phyloP scores from a whole-genome alignment of 92 coral and sea anemone species.

The Zoanthus solanderi region DNA sequence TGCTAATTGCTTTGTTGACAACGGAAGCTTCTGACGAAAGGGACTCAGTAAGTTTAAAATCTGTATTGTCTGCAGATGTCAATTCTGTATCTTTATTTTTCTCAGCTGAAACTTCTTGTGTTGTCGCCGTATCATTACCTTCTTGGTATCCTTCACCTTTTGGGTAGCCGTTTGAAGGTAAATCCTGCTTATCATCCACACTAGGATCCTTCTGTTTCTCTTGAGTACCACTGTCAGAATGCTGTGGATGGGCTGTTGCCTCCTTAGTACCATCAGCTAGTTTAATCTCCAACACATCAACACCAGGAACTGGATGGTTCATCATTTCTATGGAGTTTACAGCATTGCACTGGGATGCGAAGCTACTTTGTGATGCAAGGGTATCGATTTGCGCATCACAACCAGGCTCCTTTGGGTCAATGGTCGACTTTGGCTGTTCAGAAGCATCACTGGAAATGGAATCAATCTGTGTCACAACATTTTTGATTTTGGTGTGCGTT shows the following conservation, averaged over 20 bases:
- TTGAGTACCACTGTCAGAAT: slow-evolving; percentile 33
- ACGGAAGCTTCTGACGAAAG: not conserved
- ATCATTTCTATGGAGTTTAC: slow-evolving; percentile 65
- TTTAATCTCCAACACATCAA: slow-evolving; percentile 89
- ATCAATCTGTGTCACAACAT: not conserved
- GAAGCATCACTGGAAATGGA: slow-evolving; percentile 10
- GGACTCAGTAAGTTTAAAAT: not conserved
- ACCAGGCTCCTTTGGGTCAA: slow-evolving; percentile 29
- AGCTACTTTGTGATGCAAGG: slow-evolving; percentile 27
- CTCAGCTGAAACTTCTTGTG: not conserved
- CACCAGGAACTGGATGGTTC: slow-evolving; percentile 69
- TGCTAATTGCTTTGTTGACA: not conserved
- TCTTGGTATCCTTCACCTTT: not conserved
- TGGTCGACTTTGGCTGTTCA: not conserved
- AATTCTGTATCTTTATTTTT: not conserved
- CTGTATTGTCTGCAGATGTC: not conserved
- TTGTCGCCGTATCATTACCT: slow-evolving; percentile 3
- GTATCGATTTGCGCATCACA: slow-evolving; percentile 17
- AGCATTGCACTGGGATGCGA: slow-evolving; percentile 68
- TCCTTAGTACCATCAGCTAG: slow-evolving; percentile 87
- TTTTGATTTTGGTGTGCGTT: not conserved
- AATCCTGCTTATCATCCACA: not conserved
- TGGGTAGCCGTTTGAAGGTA: not conserved
- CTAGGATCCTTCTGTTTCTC: not conserved
- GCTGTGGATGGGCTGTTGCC: slow-evolving; percentile 88